Evolutionary conservation across 2,113 vertebrate species (phyloP).

Genomic region (Aegithalos caudatus): DNA sequence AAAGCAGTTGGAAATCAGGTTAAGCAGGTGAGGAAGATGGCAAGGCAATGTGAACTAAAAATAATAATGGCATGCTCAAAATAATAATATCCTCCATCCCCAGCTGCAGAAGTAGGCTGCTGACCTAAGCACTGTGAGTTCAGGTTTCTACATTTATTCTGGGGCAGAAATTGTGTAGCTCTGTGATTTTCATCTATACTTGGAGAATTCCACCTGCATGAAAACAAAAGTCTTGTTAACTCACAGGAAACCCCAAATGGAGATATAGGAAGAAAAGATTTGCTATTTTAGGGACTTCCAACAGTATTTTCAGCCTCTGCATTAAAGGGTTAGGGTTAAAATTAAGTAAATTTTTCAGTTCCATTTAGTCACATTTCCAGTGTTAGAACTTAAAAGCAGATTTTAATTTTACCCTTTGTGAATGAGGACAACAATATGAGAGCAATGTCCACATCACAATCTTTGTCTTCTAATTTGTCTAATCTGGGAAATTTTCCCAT

Average conservation of each 20-base stretch:
- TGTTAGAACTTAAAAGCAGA: neutral
- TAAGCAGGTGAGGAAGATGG: neutral
- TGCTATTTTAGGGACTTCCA: neutral
- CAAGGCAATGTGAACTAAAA: neutral
- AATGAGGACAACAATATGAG: neutral
- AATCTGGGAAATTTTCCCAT: neutral
- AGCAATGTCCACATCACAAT: neutral
- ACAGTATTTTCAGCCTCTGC: neutral
- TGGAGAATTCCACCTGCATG: neutral
- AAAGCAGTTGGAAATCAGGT: neutral
- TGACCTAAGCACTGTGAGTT: neutral
- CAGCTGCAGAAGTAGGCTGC: constrained; percentile 22
- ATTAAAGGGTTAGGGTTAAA: neutral
- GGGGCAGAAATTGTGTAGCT: neutral
- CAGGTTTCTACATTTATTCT: neutral
- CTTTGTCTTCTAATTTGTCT: neutral
- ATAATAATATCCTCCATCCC: neutral
- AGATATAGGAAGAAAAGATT: neutral
- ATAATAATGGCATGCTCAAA: neutral
- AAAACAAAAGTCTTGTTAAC: neutral
- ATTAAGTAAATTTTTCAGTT: neutral
- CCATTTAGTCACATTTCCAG: neutral
- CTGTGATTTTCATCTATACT: neutral
- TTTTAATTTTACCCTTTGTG: neutral
- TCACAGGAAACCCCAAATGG: neutral